Evolutionary conservation across 2,888 invertebrate species (phyloP).

Genomic region (Drosophila tanythrix): DNA sequence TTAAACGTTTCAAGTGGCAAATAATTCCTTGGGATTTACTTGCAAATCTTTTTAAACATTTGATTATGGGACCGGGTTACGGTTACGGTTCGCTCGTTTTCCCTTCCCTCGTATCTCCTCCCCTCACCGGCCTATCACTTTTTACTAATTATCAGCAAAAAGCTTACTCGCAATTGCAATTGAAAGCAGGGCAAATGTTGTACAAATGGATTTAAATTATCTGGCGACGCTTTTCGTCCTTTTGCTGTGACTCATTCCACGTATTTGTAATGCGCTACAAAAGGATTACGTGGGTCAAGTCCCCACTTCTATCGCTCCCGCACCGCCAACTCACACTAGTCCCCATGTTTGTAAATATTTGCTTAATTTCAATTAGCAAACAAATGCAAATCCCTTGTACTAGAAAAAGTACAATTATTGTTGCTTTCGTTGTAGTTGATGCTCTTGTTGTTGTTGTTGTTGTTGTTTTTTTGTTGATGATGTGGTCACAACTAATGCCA

Average conservation of each 20-base stretch:
- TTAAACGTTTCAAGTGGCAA: constrained; percentile 82
- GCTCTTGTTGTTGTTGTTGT: constrained; percentile 20
- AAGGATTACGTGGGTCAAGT: constrained; percentile 84
- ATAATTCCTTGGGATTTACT: constrained; percentile 81
- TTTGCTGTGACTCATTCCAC: constrained; percentile 23
- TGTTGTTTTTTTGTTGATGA: constrained; percentile 11
- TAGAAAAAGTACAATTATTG: constrained; percentile 59
- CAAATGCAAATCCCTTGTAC: constrained; percentile 74
- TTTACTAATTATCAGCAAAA: constrained; percentile 70
- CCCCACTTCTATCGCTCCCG: constrained; percentile 3
- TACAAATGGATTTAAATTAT: constrained; percentile 82
- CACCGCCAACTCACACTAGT: neutral
- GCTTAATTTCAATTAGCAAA: constrained; percentile 81
- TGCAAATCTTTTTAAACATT: constrained; percentile 74
- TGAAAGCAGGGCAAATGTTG: constrained; percentile 66
- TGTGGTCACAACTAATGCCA: constrained; percentile 72
- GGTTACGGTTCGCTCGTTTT: constrained; percentile 23
- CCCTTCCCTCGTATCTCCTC: neutral
- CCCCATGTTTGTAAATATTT: constrained; percentile 66
- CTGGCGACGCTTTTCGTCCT: constrained; percentile 41
- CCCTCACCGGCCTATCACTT: constrained; percentile 21
- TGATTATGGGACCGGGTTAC: constrained; percentile 62
- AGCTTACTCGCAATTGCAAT: constrained; percentile 41
- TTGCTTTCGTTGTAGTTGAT: constrained; percentile 18
- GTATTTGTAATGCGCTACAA: constrained; percentile 79